A percentile compares a stretch with the other conserved stretches of the same genome.
These are phyloP conservation scores for Lepus americanus DNA, from an alignment of 2,113 vertebrate species.

Conservation along the genomic window DNA sequence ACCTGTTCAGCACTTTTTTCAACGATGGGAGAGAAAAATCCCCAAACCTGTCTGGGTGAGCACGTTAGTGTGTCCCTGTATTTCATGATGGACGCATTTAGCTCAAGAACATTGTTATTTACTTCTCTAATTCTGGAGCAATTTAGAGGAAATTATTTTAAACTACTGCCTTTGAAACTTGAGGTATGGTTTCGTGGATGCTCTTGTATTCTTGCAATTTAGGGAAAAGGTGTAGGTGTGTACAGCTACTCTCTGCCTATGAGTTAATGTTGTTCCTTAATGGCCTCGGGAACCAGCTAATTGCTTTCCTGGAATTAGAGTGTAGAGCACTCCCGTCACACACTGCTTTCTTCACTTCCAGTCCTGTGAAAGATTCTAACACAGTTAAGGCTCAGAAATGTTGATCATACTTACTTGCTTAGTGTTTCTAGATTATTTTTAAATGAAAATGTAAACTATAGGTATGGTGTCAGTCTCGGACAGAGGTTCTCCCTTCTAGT, in stretches of 20 bases:
- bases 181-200: not conserved
- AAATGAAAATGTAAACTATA: not conserved
- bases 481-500: not conserved
- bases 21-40: not conserved
- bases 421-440: not conserved
- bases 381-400: not conserved
- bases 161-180: not conserved
- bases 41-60: not conserved
- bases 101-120: not conserved
- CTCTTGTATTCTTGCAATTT: not conserved
- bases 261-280: not conserved
- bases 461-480: not conserved
- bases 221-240: not conserved
- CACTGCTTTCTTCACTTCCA: too few species aligned
- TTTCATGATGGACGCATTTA: not conserved
- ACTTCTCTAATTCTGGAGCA: not conserved
- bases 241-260: not conserved
- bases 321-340: not conserved
- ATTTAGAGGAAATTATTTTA: not conserved
- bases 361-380: not conserved
- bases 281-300: not conserved
- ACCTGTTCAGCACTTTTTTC: not conserved
- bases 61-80: not conserved
- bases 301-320: not conserved
- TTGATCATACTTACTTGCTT: not conserved